Evolutionary conservation across 2,797 vertebrate genomes (phyloP).

Genomic region (Tympanoctomys barrerae): DNA sequence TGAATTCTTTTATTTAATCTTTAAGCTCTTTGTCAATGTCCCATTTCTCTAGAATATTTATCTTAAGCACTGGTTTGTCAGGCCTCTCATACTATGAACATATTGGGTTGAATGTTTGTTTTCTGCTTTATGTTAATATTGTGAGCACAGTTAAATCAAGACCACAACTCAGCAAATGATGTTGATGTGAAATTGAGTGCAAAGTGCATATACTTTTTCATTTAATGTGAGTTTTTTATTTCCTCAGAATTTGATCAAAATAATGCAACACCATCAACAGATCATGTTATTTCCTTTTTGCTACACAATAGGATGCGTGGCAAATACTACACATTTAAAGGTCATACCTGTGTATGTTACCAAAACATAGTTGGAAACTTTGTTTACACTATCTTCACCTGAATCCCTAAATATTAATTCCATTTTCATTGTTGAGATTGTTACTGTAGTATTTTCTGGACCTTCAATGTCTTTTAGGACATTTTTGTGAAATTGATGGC

Average conservation of each 20-base stretch:
- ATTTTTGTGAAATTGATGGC: constrained; percentile 92
- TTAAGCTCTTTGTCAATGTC: constrained; percentile 76
- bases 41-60: constrained; percentile 77
- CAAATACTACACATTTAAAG: constrained; percentile 86
- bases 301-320: constrained; percentile 89
- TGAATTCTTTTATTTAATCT: constrained; percentile 98
- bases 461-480: constrained; percentile 92
- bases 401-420: constrained; percentile 91
- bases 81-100: constrained; percentile 83
- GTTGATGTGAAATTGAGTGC: constrained; percentile 78
- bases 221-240: constrained; percentile 76
- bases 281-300: constrained; percentile 83
- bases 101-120: constrained; percentile 77
- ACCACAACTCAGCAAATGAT: constrained; percentile 74
- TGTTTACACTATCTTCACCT: constrained; percentile 89
- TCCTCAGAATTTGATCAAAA: constrained; percentile 82
- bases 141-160: constrained; percentile 79
- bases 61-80: constrained; percentile 83
- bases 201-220: constrained; percentile 83
- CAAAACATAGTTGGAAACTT: constrained; percentile 88
- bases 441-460: constrained; percentile 92
- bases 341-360: constrained; percentile 87
- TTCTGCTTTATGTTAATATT: constrained; percentile 82
- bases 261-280: constrained; percentile 71
- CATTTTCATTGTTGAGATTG: constrained; percentile 91